phyloP scores from a whole-genome alignment of 2,888 invertebrate species.

The Aricia artaxerxes region DNA sequence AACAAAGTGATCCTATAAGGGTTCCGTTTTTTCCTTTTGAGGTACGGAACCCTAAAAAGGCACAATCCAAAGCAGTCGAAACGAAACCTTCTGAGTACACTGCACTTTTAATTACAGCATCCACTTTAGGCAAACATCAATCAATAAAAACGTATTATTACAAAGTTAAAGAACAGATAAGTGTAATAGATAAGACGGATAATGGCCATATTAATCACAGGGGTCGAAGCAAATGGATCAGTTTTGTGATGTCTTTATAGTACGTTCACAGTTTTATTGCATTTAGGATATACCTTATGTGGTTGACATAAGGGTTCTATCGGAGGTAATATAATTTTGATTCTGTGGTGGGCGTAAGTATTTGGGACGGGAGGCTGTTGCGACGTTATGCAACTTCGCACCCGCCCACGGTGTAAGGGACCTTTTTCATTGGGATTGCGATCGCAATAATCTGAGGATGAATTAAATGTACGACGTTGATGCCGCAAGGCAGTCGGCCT shows the following conservation, averaged over 20 bases:
- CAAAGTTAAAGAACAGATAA: conserved; percentile 17
- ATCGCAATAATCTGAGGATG: background rate
- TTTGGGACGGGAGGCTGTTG: conserved; percentile 28
- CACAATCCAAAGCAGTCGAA: too few species aligned
- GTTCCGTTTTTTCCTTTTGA: too few species aligned
- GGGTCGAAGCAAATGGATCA: background rate
- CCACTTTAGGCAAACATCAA: conserved; percentile 25
- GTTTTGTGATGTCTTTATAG: conserved; percentile 28
- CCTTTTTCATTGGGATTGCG: background rate
- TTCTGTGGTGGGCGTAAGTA: conserved; percentile 10
- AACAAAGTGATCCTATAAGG: too few species aligned
- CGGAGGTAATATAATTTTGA: background rate
- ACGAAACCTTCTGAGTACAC: background rate
- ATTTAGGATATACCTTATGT: background rate
- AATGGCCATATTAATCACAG: conserved; percentile 15
- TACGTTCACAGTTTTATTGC: background rate
- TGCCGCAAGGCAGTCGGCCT: too few species aligned
- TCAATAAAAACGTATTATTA: conserved; percentile 22
- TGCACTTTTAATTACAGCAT: conserved; percentile 4
- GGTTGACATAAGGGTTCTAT: background rate
- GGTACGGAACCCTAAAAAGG: too few species aligned
- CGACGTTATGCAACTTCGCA: conserved; percentile 23
- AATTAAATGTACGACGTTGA: too few species aligned
- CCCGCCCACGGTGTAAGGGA: conserved; percentile 12
- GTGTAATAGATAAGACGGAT: background rate